These are phyloP conservation scores for Austrolebias charrua DNA, from an alignment of 2,797 vertebrate genomes.

Conservation along the genomic window DNA sequence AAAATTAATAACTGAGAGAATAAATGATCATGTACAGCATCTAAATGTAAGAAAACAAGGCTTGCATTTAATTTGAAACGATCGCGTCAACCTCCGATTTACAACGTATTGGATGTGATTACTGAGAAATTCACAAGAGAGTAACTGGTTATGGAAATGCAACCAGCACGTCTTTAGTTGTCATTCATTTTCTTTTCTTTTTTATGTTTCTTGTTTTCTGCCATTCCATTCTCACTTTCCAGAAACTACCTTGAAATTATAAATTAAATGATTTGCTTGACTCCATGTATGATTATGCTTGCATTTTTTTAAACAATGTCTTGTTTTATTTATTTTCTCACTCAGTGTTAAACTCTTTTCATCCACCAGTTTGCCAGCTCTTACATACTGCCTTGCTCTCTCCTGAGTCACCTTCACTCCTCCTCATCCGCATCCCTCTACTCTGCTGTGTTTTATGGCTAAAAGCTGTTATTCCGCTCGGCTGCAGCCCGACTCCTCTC, in stretches of 20 bases:
- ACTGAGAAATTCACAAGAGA: constrained; percentile 9
- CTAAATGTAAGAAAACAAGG: constrained; percentile 10
- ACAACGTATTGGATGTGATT: constrained; percentile 25
- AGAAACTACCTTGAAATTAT: constrained; percentile 7
- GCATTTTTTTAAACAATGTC: background rate
- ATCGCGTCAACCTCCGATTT: constrained; percentile 2
- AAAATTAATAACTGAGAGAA: constrained; percentile 6
- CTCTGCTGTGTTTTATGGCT: constrained; percentile 74
- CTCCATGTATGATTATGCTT: background rate
- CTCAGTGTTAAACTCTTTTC: constrained; percentile 50
- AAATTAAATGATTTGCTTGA: background rate
- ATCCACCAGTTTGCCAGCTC: constrained; percentile 47
- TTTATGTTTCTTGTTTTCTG: constrained; percentile 13
- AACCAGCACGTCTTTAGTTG: no score
- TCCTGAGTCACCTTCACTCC: constrained; percentile 73
- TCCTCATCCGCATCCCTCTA: constrained; percentile 53
- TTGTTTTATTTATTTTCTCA: constrained; percentile 38
- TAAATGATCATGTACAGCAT: background rate
- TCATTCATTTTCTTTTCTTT: constrained; percentile 5
- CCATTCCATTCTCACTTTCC: constrained; percentile 44
- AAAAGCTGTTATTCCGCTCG: constrained; percentile 81
- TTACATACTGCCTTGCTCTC: constrained; percentile 40
- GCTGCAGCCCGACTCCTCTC: constrained; percentile 76
- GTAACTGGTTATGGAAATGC: background rate
- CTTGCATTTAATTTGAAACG: constrained; percentile 11